Conservation (phyloP, 2,888 invertebrate genomes). For the Watsonalla binaria region DNA sequence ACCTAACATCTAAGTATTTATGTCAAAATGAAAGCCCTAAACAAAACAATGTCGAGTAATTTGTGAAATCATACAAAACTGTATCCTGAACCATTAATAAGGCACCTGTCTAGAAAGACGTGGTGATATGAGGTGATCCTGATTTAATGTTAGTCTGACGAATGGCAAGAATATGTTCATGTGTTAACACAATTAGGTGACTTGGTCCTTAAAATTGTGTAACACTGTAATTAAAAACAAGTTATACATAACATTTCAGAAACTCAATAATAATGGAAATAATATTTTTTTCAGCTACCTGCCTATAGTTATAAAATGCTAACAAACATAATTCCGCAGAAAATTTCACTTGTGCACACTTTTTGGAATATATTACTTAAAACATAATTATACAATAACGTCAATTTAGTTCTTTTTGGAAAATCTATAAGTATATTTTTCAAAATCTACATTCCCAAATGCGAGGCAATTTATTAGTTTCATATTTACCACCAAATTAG, state of each 20-base stretch:
- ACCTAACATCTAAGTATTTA: slow-evolving; percentile 3
- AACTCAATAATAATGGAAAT: too few species aligned
- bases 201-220: not conserved
- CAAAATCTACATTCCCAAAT: slow-evolving; percentile 78
- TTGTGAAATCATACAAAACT: slow-evolving; percentile 16
- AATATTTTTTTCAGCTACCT: not conserved
- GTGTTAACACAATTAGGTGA: too few species aligned
- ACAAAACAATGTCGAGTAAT: slow-evolving; percentile 9
- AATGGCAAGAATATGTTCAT: too few species aligned
- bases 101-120: slow-evolving; percentile 31
- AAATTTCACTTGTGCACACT: slow-evolving; percentile 45
- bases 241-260: slow-evolving; percentile 10
- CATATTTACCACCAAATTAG: slow-evolving; percentile 53
- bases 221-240: not conserved
- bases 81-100: slow-evolving; percentile 24
- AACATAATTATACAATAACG: slow-evolving; percentile 61
- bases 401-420: slow-evolving; percentile 64
- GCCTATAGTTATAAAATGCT: not conserved
- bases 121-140: slow-evolving; percentile 18
- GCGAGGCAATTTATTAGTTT: slow-evolving; percentile 76
- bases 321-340: not conserved
- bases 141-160: too few species aligned
- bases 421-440: slow-evolving; percentile 67
- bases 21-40: not conserved
- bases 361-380: slow-evolving; percentile 51